A percentile compares a stretch with the other conserved stretches of the same genome.
phyloP scores from a whole-genome alignment of 2,888 invertebrate genomes.

The Azorinus chamasolen region DNA sequence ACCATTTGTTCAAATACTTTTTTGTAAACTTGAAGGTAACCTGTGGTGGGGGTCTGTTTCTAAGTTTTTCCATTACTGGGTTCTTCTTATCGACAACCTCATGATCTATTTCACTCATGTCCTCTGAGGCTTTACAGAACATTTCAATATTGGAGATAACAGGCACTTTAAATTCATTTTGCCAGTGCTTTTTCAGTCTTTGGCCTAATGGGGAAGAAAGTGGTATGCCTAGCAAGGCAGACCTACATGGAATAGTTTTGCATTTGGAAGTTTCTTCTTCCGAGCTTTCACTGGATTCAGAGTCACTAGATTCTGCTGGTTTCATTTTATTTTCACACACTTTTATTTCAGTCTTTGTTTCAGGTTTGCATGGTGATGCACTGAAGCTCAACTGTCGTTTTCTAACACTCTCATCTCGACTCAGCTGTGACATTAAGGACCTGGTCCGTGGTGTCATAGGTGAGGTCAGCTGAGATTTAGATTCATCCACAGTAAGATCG shows the following conservation, averaged over 20 bases:
- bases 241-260: constrained; percentile 42
- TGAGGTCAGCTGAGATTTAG: constrained; percentile 73
- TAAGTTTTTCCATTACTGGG: constrained; percentile 65
- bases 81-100: constrained; percentile 22
- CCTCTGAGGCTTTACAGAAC: constrained; percentile 66
- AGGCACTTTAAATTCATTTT: constrained; percentile 63
- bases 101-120: constrained; percentile 25
- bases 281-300: constrained; percentile 38
- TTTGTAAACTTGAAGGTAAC: constrained; percentile 71
- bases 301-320: constrained; percentile 12
- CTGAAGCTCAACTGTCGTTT: constrained; percentile 67
- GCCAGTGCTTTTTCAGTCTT: constrained; percentile 73
- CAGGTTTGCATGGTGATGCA: not conserved
- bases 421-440: constrained; percentile 75
- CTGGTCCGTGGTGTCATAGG: constrained; percentile 65
- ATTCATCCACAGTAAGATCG: constrained; percentile 63
- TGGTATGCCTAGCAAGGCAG: constrained; percentile 52
- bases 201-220: constrained; percentile 73
- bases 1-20: constrained; percentile 61
- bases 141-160: constrained; percentile 61
- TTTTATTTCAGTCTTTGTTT: constrained; percentile 4
- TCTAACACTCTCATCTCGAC: constrained; percentile 64
- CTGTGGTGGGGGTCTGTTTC: constrained; percentile 68
- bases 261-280: constrained; percentile 3
- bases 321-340: not conserved